Conservation (phyloP, 2,888 invertebrate genomes). For the Eupithecia centaureata region DNA sequence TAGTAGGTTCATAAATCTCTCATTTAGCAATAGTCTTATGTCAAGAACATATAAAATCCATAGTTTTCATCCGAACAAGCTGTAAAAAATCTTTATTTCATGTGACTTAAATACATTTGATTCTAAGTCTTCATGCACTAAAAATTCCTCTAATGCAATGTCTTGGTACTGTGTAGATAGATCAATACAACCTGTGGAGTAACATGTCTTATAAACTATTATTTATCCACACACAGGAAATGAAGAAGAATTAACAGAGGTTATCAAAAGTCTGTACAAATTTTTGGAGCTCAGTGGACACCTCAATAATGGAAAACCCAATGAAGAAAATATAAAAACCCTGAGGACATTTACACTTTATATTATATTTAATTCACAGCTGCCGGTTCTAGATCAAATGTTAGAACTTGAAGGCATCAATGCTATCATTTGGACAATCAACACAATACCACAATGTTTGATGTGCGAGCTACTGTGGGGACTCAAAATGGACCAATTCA, state of each 20-base stretch:
- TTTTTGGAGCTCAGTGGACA: slow-evolving; percentile 64
- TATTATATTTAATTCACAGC: slow-evolving; percentile 67
- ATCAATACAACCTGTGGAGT: not conserved
- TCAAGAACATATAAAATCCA: too few relatives aligned
- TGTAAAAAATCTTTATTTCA: too few relatives aligned
- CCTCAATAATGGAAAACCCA: slow-evolving; percentile 46
- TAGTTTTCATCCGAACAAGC: too few relatives aligned
- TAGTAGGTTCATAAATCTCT: not conserved
- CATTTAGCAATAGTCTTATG: not conserved
- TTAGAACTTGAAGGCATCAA: slow-evolving; percentile 65
- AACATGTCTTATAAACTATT: not conserved
- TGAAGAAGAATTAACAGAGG: slow-evolving; percentile 65
- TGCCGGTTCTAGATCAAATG: slow-evolving; percentile 62
- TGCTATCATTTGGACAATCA: slow-evolving; percentile 67
- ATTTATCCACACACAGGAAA: slow-evolving; percentile 58
- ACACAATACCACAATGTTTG: slow-evolving; percentile 67
- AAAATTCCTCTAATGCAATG: not conserved
- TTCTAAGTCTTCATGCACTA: too few relatives aligned
- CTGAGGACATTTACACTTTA: slow-evolving; percentile 68
- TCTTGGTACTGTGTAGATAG: not conserved
- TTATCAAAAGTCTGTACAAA: slow-evolving; percentile 54
- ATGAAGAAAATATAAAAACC: slow-evolving; percentile 45
- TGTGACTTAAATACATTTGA: too few relatives aligned
- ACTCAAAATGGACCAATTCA: slow-evolving; percentile 64
- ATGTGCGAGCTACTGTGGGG: slow-evolving; percentile 74